Evolutionary conservation across 2,797 vertebrate genomes (phyloP).

Genomic region (Kryptopterus vitreolus): DNA sequence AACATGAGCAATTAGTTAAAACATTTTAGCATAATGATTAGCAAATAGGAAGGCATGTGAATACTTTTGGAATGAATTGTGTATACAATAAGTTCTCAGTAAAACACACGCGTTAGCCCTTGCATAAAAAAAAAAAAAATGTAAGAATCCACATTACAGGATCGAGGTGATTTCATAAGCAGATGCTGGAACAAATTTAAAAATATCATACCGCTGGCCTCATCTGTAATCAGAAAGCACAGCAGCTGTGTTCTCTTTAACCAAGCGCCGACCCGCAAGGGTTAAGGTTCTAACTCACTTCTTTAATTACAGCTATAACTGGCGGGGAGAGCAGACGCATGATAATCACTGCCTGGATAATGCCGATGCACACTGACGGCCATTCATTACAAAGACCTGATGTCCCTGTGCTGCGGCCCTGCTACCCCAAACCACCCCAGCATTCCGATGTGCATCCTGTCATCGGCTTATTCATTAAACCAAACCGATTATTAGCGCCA

Average conservation of each 20-base stretch:
- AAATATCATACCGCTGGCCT: slow-evolving; percentile 7
- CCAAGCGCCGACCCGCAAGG: not conserved
- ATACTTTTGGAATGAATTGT: too few relatives aligned
- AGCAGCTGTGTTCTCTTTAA: slow-evolving; percentile 25
- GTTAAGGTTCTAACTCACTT: slow-evolving; percentile 57
- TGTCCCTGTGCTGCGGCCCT: slow-evolving; percentile 39
- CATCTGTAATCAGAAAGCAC: slow-evolving; percentile 26
- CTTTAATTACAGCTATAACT: slow-evolving; percentile 67
- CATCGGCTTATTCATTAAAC: slow-evolving; percentile 16
- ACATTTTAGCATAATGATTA: too few relatives aligned
- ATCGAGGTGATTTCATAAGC: slow-evolving; percentile 15
- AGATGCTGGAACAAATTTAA: slow-evolving; percentile 17
- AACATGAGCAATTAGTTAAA: too few relatives aligned
- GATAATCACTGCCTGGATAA: slow-evolving; percentile 65
- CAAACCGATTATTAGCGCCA: not conserved
- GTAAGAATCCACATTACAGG: slow-evolving; percentile 41
- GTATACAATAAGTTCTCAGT: not conserved
- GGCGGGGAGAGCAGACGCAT: slow-evolving; percentile 22
- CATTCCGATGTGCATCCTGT: slow-evolving; percentile 64
- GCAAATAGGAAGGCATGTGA: too few relatives aligned
- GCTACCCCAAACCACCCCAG: slow-evolving; percentile 53
- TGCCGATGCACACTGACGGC: slow-evolving; percentile 57
- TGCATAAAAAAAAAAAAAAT: too few relatives aligned
- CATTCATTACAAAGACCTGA: slow-evolving; percentile 59
- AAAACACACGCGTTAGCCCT: not conserved